A percentile compares a stretch with the other conserved stretches of the same genome.
phyloP scores from a whole-genome alignment of 2,797 vertebrate species.

The Gallinago solitaria region DNA sequence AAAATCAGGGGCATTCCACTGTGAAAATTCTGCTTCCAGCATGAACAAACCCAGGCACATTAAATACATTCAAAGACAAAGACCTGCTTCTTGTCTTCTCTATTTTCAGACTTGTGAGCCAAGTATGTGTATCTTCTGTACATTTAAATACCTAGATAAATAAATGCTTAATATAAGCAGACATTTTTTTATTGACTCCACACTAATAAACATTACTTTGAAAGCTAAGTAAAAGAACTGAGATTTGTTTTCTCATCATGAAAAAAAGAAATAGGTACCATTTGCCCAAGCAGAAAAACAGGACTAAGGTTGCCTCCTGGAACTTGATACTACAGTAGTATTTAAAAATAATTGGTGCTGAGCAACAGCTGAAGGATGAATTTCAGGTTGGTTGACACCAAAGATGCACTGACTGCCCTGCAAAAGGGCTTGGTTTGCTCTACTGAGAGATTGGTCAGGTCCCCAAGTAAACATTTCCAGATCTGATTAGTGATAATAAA shows the following conservation, averaged over 20 bases:
- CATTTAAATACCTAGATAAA: neutral
- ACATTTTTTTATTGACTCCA: neutral
- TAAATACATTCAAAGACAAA: neutral
- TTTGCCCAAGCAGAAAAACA: neutral
- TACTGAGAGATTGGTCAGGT: neutral
- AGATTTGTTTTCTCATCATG: neutral
- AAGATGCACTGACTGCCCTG: neutral
- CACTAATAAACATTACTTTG: neutral
- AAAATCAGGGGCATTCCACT: neutral
- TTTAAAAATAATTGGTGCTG: neutral
- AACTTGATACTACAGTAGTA: neutral
- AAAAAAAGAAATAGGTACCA: neutral
- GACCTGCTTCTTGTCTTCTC: neutral
- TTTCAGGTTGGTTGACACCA: neutral
- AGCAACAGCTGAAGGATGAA: neutral
- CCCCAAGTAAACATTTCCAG: neutral
- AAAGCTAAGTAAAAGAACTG: neutral
- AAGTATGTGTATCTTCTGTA: neutral
- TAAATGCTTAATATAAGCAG: neutral
- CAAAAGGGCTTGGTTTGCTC: neutral
- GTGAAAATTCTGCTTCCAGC: neutral
- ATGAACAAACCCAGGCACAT: neutral
- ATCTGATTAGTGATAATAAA: neutral
- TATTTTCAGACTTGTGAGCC: neutral
- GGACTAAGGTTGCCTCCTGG: neutral